Base-by-base conservation (phyloP, 2,797 vertebrate genomes). In the Falco rusticolus region DNA sequence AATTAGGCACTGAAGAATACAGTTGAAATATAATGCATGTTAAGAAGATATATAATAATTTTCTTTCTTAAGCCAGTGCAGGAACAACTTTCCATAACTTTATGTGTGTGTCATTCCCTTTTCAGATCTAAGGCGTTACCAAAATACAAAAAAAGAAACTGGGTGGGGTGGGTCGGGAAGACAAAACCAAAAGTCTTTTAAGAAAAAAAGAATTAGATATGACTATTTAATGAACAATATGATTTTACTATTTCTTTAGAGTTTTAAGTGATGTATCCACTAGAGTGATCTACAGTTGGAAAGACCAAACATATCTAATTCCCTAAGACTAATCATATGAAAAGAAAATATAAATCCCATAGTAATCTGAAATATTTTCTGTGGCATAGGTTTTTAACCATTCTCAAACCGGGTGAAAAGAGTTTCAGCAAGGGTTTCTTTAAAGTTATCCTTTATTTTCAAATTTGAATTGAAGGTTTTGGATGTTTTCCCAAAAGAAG, bases 101-200 rank as follows among this genome's bases (percentile, higher is more conserved):
- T 37, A 33, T 22, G 15, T 57, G 4, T 13, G 7, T 70, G 10
- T 7, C 74, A 34, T 51, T 78, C 19, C 5, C 9, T 61, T 47
- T 65, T 15, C 20, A 70, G 7, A n/a, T 65, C 16, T n/a, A 33
- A 88, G 61, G 11, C 21, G 13, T 5, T 70, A 43, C 5, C 20
- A 83, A 47, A 47, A 65, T 28, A n/a, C 11, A 22, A 31, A 20
- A 77, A 64, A 24, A 39, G 3, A 3, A 74, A 61, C 17, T 60
- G 3, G 25, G 28, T 14, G 5, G 4, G 20, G 0, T 14, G 5
- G 4, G 20, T 0, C 4, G 5, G 31, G 39, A 15, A 5, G 16
- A 24, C 7, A 11, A 9, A 7, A 31, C 33, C 9, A 37, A 37
- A 61, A 54, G 3, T 19, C 2, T 13, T 26, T 18, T 22, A 31